Evolutionary conservation across 92 coral and sea anemone genomes (phyloP).

Genomic region (Epizoanthus stellaris): DNA sequence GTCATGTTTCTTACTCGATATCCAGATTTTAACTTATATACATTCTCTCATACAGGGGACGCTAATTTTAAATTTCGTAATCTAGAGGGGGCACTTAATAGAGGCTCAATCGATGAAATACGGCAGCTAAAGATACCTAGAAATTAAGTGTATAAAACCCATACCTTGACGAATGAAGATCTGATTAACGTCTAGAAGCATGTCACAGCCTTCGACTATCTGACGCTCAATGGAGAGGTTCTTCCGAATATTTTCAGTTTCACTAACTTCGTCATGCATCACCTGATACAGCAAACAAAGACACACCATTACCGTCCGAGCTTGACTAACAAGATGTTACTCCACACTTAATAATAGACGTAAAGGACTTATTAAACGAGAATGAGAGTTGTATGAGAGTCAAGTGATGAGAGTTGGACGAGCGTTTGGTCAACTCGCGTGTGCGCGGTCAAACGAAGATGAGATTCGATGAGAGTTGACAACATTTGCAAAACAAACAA

Average conservation of each 20-base stretch:
- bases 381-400: too few species aligned
- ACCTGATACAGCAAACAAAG: slow-evolving; percentile 58
- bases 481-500: too few species aligned
- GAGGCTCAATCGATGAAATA: background rate
- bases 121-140: background rate
- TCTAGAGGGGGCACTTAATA: background rate
- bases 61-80: too few species aligned
- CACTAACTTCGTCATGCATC: slow-evolving; percentile 99
- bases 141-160: background rate
- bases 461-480: too few species aligned
- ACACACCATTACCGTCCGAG: background rate
- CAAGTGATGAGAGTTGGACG: too few species aligned
- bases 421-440: too few species aligned
- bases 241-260: slow-evolving; percentile 97
- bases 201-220: slow-evolving; percentile 96
- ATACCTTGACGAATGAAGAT: slow-evolving; percentile 98
- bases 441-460: too few species aligned
- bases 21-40: too few species aligned
- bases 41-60: too few species aligned
- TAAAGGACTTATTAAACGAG: too few species aligned
- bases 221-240: slow-evolving; percentile 97
- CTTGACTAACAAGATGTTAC: background rate
- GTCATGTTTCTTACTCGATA: too few species aligned
- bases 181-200: slow-evolving; percentile 94
- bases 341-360: too few species aligned